These are phyloP conservation scores for Channallabes apus DNA, from an alignment of 2,797 vertebrate species.

Conservation along the genomic window DNA sequence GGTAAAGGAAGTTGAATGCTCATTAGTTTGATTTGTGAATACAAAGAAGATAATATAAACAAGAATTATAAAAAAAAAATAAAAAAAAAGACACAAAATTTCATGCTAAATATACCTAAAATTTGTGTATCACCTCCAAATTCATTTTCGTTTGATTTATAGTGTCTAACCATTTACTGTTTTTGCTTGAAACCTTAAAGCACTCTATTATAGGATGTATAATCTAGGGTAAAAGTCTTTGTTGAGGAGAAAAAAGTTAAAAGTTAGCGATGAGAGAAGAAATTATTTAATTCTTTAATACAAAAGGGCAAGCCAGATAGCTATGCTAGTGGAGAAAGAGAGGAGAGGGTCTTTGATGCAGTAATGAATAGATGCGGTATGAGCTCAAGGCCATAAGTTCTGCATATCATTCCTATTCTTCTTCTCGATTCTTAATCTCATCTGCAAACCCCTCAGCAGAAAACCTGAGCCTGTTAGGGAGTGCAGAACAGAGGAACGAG, in stretches of 20 bases:
- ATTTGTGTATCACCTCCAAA: neutral
- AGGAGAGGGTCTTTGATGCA: constrained; percentile 56
- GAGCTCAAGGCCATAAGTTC: constrained; percentile 70
- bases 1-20: too few relatives aligned
- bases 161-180: constrained; percentile 8
- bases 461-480: constrained; percentile 37
- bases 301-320: constrained; percentile 43
- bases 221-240: constrained; percentile 26
- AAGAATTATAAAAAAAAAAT: too few relatives aligned
- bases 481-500: constrained; percentile 33
- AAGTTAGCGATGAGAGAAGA: constrained; percentile 42
- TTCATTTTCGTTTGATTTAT: neutral
- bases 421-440: constrained; percentile 67
- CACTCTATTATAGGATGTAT: constrained; percentile 24
- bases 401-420: constrained; percentile 73
- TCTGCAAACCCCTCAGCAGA: constrained; percentile 52
- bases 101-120: neutral
- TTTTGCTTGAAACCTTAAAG: constrained; percentile 41
- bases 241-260: constrained; percentile 23
- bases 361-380: constrained; percentile 73
- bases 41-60: neutral
- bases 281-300: constrained; percentile 56
- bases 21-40: neutral
- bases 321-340: constrained; percentile 54
- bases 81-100: constrained; percentile 5